Base-by-base conservation (phyloP, 2,113 vertebrate species). In the Cromileptes altivelis region DNA sequence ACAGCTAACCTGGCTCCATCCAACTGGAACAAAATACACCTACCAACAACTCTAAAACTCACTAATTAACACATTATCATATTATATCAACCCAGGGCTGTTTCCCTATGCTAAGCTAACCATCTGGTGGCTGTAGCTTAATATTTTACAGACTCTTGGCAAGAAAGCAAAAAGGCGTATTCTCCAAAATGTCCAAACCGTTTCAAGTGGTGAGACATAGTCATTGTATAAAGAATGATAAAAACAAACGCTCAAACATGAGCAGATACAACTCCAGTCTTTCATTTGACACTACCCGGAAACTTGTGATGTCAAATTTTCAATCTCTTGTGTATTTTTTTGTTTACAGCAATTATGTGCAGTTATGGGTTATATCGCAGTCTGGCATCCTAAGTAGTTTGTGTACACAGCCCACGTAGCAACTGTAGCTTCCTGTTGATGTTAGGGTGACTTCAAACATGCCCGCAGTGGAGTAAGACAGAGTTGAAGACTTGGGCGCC, bases 371-470 rank as follows among this genome's bases (percentile, higher is more conserved):
- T 86, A 89, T 93, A 94, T 94, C 94, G 40, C 85, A 88, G 88
- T 92, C 92, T 93, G 91, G 85, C 88, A 94, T 94, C 92, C 91
- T 86, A 75, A 91, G 83, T 71, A 72, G 81, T 89, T 93, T 91
- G 79, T 92, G 88, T 93, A 78, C 77, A 90, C 85, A 92, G 61
- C 47, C 67, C 76, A 88, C 70, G 78, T 87, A 91, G 89, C 85
- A 90, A 91, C 87, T 85, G 84, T 58, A 71, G 81, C 89, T 94
- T 95, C 94, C 94, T 95, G 94, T 95, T 95, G 92, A 95, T 80
- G 85, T 91, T 92, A 89, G 63, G n/a, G 73, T 10, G 68, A 92
- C 91, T 91, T 91, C 86, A 91, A 90, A 84, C 92, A 63, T 84
- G 76, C 76, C 88, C 86, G 84, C 79, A 61, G 23, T 40, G 40